Evolutionary conservation across 2,888 invertebrate genomes (phyloP), one percentile per base, ranked within the genome.

Genomic region (Cosmia trapezina): DNA sequence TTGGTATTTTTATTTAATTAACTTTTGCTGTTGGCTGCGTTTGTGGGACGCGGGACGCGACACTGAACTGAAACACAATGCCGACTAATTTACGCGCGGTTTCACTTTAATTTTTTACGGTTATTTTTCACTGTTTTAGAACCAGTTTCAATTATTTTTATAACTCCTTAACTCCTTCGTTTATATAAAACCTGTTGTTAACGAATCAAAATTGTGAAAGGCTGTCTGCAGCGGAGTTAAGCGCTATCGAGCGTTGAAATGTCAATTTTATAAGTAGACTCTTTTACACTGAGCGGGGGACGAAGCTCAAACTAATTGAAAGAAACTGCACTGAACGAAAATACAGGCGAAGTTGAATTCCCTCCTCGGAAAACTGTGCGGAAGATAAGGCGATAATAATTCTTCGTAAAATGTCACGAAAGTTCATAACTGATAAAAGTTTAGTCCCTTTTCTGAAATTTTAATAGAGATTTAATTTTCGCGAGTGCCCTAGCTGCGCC

Each of bases 401-500:
- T 96, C 96, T 94, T 93, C 93, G 92, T 89, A 89, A 93, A 95
- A 94, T 93, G 96, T 95, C 95, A 94, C 91, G 90, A 95, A 96
- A 96, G 94, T 96, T 96, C 93, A 94, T 93, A 95, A 93, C 95
- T 94, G 95, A 96, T 96, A 95, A 96, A 95, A 95, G 93, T 95
- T 94, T 88, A 88, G 92, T 91, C 93, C 93, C 94, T 93, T 94
- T 94, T 93, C 93, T 92, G 92, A 94, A 94, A 95, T 95, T 94
- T 94, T 95, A 94, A 95, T 94, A 94, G 93, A 95, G 93, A 93
- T 95, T 94, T 94, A 95, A 94, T 95, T 94, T 95, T 93, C 89
- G 84, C 91, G 91, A 93, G 92, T 92, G 90, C 89, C 90, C 90
- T 89, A 89, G 87, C 88, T 83, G 81, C 70, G 81, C 85, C 86